These are phyloP conservation scores for Heliconius hermathena DNA, from an alignment of 1,140 invertebrate species.

Conservation along the genomic window DNA sequence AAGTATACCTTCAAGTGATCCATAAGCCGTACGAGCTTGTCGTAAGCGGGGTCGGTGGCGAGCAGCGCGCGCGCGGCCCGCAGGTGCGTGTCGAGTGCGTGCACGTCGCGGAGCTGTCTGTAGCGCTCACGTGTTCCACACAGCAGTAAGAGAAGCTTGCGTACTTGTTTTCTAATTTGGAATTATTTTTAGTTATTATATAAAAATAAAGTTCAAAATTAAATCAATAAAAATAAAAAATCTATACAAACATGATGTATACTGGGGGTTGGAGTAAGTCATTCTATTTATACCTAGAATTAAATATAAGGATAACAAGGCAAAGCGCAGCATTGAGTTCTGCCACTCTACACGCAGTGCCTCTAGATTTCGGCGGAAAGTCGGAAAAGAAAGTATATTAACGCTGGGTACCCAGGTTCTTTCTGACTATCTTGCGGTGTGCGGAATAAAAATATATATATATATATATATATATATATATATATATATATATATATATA, in stretches of 20 bases:
- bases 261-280: too few species aligned
- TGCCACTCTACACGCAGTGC: too few species aligned
- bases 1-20: conserved; percentile 94
- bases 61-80: conserved; percentile 83
- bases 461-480: too few species aligned
- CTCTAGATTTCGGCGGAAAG: too few species aligned
- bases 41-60: conserved; percentile 88
- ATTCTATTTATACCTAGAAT: too few species aligned
- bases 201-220: not conserved
- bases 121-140: conserved; percentile 98
- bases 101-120: conserved; percentile 94
- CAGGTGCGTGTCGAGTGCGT: conserved; percentile 92
- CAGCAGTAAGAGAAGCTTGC: conserved; percentile 95
- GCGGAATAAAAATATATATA: not conserved
- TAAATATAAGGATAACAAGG: not conserved
- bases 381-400: too few species aligned
- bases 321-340: too few species aligned
- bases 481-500: too few species aligned
- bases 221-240: not conserved
- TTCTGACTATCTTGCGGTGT: too few species aligned
- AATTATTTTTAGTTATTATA: not conserved
- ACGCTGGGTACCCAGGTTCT: too few species aligned
- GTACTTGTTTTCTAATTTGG: conserved; percentile 84
- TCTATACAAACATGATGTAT: not conserved
- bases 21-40: conserved; percentile 94